A percentile compares a stretch with the other conserved stretches of the same genome.
Evolutionary conservation across 1,140 invertebrate genomes (phyloP).

Genomic region (Babylonia areolata): DNA sequence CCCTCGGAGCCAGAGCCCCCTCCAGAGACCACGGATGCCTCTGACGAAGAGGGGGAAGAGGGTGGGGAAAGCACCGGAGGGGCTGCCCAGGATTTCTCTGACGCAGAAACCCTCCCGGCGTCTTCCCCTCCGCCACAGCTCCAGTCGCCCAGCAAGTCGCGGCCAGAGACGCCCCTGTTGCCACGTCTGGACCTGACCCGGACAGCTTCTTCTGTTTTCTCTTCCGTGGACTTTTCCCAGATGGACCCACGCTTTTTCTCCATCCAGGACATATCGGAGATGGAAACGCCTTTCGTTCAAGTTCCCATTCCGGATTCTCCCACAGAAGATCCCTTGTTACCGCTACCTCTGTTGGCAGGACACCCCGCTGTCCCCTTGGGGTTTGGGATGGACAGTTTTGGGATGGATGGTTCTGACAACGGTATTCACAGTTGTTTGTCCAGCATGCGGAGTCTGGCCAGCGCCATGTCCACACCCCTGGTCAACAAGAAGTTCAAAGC

Average conservation of each 20-base stretch:
- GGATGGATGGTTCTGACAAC: neutral
- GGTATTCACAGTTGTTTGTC: constrained; percentile 36
- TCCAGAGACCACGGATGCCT: neutral
- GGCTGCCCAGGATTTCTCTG: neutral
- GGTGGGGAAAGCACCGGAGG: too few species aligned
- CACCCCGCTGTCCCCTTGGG: neutral
- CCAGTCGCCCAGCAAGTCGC: neutral
- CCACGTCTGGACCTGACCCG: neutral
- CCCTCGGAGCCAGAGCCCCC: neutral
- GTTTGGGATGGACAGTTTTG: neutral
- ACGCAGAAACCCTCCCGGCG: neutral
- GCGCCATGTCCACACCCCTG: constrained; percentile 55
- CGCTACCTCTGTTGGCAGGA: neutral
- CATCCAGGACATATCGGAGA: constrained; percentile 9
- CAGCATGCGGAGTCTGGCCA: constrained; percentile 39
- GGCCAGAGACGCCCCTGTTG: neutral
- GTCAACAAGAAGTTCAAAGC: constrained; percentile 56
- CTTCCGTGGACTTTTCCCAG: neutral
- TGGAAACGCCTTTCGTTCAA: neutral
- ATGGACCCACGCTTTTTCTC: constrained; percentile 5
- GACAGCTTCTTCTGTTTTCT: neutral
- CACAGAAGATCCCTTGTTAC: constrained; percentile 24
- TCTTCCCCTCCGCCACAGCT: neutral
- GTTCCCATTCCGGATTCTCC: neutral
- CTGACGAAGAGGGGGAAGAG: neutral